Conservation (phyloP, 2,888 invertebrate species). For the Spisula solida region DNA sequence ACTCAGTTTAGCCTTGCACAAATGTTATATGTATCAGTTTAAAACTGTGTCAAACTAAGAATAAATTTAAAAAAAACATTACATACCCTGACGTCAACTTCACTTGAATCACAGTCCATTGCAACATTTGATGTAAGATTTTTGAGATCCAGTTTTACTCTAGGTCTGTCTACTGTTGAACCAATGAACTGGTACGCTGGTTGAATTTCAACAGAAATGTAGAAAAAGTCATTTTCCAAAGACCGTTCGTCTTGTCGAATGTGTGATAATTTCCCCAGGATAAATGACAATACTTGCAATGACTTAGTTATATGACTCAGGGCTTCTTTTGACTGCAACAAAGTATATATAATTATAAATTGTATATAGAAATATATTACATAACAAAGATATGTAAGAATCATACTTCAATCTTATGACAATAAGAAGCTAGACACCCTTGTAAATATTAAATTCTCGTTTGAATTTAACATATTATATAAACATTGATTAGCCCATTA, state of each 20-base stretch:
- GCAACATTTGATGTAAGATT: conserved; percentile 29
- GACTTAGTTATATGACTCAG: conserved; percentile 56
- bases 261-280: conserved; percentile 44
- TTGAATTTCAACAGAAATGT: conserved; percentile 60
- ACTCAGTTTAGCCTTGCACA: too few relatives aligned
- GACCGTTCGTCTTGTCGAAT: conserved; percentile 46
- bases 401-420: too few relatives aligned
- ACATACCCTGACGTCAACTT: conserved; percentile 53
- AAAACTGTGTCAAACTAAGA: too few relatives aligned
- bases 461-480: too few relatives aligned
- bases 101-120: conserved; percentile 43
- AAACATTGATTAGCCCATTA: too few relatives aligned
- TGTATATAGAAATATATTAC: not conserved
- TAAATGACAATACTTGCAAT: conserved; percentile 51
- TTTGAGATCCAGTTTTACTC: conserved; percentile 51
- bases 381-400: too few relatives aligned
- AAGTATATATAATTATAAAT: conserved; percentile 6
- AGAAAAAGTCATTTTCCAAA: conserved; percentile 61
- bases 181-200: conserved; percentile 45
- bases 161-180: conserved; percentile 33
- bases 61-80: too few relatives aligned
- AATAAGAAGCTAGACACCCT: too few relatives aligned
- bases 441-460: too few relatives aligned
- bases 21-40: too few relatives aligned
- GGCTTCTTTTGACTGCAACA: conserved; percentile 62